Conservation (phyloP, 2,113 vertebrate genomes). For the Pedionomus torquatus region DNA sequence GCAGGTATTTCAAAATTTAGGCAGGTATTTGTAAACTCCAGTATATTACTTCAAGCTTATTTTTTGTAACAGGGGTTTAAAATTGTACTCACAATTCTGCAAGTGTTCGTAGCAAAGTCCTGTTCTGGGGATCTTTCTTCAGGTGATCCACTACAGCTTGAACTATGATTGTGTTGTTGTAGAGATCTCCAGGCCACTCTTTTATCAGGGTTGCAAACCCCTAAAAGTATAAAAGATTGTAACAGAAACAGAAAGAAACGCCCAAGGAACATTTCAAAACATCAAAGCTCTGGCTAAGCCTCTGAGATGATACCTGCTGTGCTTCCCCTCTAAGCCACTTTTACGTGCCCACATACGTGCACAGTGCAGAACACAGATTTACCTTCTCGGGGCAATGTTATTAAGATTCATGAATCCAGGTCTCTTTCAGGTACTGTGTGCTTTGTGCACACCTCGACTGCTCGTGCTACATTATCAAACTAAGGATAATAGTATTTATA, state of each 20-base stretch:
- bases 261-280: background rate
- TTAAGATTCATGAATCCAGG: background rate
- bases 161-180: slow-evolving; percentile 94
- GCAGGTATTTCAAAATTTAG: background rate
- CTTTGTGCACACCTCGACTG: background rate
- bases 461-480: background rate
- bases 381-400: background rate
- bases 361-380: background rate
- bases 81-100: slow-evolving; percentile 90
- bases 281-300: background rate
- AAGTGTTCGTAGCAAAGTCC: slow-evolving; percentile 88
- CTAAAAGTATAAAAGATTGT: slow-evolving; percentile 70
- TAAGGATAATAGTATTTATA: background rate
- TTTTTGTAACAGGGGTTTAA: background rate
- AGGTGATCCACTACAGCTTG: slow-evolving; percentile 91
- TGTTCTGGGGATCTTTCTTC: slow-evolving; percentile 89
- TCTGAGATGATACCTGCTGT: slow-evolving; percentile 1
- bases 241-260: slow-evolving; percentile 12
- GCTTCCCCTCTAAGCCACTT: slow-evolving; percentile 25
- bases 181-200: slow-evolving; percentile 97
- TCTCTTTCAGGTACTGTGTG: background rate
- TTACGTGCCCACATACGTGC: background rate
- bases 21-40: background rate
- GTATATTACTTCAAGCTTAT: background rate
- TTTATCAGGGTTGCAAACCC: slow-evolving; percentile 93